phyloP scores from a whole-genome alignment of 2,797 vertebrate species.

The Tangara arthus region DNA sequence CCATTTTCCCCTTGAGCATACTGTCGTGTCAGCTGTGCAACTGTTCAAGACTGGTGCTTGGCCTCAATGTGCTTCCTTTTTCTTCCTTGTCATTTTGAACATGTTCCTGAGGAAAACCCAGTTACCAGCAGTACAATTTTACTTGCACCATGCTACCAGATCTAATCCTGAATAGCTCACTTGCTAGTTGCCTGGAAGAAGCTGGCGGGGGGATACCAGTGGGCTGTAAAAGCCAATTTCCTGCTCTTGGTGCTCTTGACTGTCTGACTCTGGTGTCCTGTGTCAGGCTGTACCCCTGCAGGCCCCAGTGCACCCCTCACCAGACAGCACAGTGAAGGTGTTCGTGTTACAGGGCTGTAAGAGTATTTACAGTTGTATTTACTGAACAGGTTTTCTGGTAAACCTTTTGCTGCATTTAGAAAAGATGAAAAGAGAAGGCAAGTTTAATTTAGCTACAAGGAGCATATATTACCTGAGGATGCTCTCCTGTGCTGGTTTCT shows the following conservation, averaged over 20 bases:
- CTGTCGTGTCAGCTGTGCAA: fast-evolving
- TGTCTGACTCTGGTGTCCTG: neutral
- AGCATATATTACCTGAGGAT: neutral
- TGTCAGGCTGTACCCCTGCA: neutral
- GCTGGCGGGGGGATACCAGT: neutral
- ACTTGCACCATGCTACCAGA: neutral
- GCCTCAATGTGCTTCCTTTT: neutral
- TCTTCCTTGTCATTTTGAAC: neutral
- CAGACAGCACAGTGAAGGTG: neutral
- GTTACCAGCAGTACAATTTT: neutral
- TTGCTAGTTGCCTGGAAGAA: neutral
- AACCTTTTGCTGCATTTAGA: neutral
- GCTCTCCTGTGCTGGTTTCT: neutral
- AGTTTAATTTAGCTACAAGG: neutral
- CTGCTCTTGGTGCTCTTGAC: neutral
- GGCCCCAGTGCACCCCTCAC: fast-evolving
- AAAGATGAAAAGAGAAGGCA: neutral
- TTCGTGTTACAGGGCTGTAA: neutral
- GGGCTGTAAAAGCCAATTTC: neutral
- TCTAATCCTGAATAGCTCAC: neutral
- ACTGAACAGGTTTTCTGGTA: neutral
- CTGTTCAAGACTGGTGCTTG: neutral
- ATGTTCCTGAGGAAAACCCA: neutral
- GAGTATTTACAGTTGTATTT: neutral
- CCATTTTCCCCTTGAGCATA: neutral